Evolutionary conservation across 2,113 vertebrate species (phyloP).

Genomic region (Hyperopisus bebe): DNA sequence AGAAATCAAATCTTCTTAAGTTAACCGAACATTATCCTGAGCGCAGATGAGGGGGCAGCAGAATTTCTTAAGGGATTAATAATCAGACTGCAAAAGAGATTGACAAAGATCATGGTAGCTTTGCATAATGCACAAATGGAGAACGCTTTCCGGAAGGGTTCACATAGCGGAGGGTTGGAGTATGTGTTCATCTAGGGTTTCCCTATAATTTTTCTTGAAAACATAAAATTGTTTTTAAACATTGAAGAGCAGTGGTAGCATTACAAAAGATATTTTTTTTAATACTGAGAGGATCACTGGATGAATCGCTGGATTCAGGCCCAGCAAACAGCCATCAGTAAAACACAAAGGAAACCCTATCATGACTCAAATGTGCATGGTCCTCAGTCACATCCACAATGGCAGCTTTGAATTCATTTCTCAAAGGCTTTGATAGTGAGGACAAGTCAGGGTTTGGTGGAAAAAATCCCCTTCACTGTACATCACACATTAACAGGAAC

Average conservation of each 20-base stretch:
- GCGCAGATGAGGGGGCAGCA: background rate
- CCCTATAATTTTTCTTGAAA: background rate
- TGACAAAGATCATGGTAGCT: background rate
- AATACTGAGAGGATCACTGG: background rate
- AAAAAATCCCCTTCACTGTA: background rate
- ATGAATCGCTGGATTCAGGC: background rate
- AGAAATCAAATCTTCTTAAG: background rate
- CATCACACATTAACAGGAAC: slow-evolving; percentile 1
- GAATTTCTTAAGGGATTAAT: background rate
- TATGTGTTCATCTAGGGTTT: background rate
- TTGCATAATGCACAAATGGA: background rate
- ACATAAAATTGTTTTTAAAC: background rate
- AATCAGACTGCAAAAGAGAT: background rate
- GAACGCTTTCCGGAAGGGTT: background rate
- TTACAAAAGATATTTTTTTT: background rate
- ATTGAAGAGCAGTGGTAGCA: background rate
- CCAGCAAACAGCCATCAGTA: background rate
- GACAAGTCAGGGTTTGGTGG: background rate
- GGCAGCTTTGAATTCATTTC: background rate
- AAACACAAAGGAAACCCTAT: background rate
- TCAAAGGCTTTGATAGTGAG: background rate
- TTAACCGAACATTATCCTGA: background rate
- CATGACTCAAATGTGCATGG: background rate
- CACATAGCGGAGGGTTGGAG: background rate
- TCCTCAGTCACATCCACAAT: background rate